phyloP scores from a whole-genome alignment of 2,113 vertebrate species.

The Cinclus cinclus region DNA sequence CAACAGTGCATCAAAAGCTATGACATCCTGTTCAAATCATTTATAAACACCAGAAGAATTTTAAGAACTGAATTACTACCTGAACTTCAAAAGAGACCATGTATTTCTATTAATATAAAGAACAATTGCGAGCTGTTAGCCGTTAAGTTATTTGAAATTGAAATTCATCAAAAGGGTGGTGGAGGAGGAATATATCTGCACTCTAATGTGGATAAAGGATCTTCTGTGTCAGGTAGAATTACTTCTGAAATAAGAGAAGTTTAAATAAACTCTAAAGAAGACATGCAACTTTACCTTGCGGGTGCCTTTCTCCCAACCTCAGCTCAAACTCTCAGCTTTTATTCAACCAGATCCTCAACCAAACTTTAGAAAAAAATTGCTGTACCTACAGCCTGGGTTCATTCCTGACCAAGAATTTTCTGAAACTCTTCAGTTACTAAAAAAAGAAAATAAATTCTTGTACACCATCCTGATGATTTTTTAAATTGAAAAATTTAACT shows the following conservation, averaged over 20 bases:
- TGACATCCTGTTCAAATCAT: slow-evolving; percentile 41
- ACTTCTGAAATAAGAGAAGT: slow-evolving; percentile 47
- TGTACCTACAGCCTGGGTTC: background rate
- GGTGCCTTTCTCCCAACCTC: background rate
- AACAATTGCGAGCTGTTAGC: slow-evolving; percentile 64
- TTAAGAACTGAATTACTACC: slow-evolving; percentile 57
- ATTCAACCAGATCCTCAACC: background rate
- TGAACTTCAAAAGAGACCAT: slow-evolving; percentile 51
- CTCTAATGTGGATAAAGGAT: slow-evolving; percentile 55
- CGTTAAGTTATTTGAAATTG: slow-evolving; percentile 58
- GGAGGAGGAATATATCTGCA: slow-evolving; percentile 72
- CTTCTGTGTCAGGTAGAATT: slow-evolving; percentile 29
- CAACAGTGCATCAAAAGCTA: slow-evolving; percentile 17
- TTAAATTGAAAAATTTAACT: background rate
- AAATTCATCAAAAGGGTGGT: slow-evolving; percentile 65
- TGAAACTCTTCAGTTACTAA: background rate
- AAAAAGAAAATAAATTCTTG: background rate
- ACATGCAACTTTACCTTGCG: background rate
- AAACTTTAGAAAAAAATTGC: background rate
- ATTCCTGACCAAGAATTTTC: background rate
- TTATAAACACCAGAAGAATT: slow-evolving; percentile 59
- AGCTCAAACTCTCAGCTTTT: background rate
- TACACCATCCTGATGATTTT: background rate
- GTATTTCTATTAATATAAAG: slow-evolving; percentile 66
- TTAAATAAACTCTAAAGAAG: slow-evolving; percentile 39